These are phyloP conservation scores for Oryzaephilus surinamensis DNA, from an alignment of 1,140 invertebrate species.

Conservation along the genomic window DNA sequence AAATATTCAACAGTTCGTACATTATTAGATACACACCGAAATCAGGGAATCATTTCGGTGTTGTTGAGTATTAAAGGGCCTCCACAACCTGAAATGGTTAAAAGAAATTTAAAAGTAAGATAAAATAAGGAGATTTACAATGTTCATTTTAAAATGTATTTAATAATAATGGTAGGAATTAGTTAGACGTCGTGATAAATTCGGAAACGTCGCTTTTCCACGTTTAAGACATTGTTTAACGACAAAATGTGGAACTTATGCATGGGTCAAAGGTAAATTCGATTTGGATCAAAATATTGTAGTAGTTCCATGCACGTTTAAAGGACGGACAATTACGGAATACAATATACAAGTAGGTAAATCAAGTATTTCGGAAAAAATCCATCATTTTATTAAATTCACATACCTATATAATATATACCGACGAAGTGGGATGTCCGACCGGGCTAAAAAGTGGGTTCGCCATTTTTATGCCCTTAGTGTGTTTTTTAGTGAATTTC, in stretches of 20 bases:
- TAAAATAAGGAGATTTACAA: conserved; percentile 29
- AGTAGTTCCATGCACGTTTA: conserved; percentile 47
- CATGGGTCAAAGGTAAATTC: conserved; percentile 52
- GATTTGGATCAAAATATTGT: conserved; percentile 61
- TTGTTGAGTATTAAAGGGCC: conserved; percentile 50
- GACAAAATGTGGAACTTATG: conserved; percentile 56
- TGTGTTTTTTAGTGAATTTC: too few relatives aligned
- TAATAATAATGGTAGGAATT: conserved; percentile 36
- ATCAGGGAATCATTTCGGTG: conserved; percentile 58
- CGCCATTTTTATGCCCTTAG: too few relatives aligned
- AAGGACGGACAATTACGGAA: conserved; percentile 56
- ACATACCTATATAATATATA: too few relatives aligned
- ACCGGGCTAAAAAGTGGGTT: too few relatives aligned
- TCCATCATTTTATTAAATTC: background rate
- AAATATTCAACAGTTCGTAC: conserved; percentile 50
- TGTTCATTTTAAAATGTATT: background rate
- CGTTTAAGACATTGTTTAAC: conserved; percentile 48
- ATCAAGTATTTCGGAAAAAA: background rate
- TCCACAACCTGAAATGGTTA: conserved; percentile 26
- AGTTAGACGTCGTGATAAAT: conserved; percentile 43
- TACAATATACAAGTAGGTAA: conserved; percentile 56
- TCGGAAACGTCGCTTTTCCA: conserved; percentile 47
- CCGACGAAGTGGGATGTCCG: too few relatives aligned
- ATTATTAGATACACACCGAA: conserved; percentile 54
- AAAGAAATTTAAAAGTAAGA: conserved; percentile 28